phyloP scores from a whole-genome alignment of 1,140 invertebrate species.

The Akabosia matsudoensis region DNA sequence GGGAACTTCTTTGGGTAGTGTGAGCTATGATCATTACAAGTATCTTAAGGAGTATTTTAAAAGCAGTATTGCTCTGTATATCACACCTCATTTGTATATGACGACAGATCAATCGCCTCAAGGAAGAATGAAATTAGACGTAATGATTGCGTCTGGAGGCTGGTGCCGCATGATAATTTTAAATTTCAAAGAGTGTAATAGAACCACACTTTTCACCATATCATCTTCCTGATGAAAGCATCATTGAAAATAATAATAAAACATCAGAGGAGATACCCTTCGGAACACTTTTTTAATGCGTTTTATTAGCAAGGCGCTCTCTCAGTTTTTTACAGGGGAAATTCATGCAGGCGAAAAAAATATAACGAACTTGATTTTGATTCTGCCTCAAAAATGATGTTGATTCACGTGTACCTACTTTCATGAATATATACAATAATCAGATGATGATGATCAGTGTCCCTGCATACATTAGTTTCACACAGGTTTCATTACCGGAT shows the following conservation, averaged over 20 bases:
- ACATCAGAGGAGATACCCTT: neutral
- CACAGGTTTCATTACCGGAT: neutral
- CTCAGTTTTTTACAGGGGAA: neutral
- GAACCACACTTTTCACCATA: conserved; percentile 20
- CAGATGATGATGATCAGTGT: neutral
- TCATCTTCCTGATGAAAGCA: conserved; percentile 2
- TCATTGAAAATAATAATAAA: conserved; percentile 3
- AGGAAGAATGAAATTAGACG: conserved; percentile 29
- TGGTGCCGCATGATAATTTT: conserved; percentile 32
- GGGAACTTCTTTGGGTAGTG: neutral
- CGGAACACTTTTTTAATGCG: neutral
- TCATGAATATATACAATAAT: neutral
- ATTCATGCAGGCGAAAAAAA: neutral
- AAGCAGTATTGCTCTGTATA: conserved; percentile 1
- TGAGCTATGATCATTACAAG: neutral
- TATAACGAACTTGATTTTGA: neutral
- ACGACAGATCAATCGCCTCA: neutral
- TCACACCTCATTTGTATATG: conserved; percentile 23
- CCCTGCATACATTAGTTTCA: neutral
- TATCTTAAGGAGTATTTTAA: neutral
- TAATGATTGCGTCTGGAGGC: conserved; percentile 27
- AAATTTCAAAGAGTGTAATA: conserved; percentile 24
- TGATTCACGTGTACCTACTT: neutral
- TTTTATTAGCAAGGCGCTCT: neutral
- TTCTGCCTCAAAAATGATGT: neutral